Percentiles rank a stretch among this genome's conserved stretches.
Evolutionary conservation across 2,113 vertebrate genomes (phyloP).

Genomic region (Edolisoma coerulescens): DNA sequence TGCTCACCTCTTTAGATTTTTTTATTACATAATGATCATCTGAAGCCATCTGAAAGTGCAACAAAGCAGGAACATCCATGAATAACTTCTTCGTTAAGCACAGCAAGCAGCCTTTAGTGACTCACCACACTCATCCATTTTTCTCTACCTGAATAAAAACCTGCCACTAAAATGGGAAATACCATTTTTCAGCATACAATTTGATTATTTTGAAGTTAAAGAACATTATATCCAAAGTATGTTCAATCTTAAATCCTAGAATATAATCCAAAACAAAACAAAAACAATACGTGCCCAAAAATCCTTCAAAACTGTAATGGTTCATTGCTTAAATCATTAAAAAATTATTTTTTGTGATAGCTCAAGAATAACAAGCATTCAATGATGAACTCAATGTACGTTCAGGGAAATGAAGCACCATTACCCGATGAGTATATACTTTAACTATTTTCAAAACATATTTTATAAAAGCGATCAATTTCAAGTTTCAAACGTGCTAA

Average conservation of each 20-base stretch:
- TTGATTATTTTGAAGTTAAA: neutral
- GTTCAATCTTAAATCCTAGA: neutral
- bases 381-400: neutral
- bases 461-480: neutral
- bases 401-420: neutral
- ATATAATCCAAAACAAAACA: neutral
- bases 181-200: neutral
- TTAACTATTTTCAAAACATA: neutral
- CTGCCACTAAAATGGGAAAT: neutral
- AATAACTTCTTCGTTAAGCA: neutral
- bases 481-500: neutral
- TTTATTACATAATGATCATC: neutral
- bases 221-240: neutral
- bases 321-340: neutral
- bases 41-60: neutral
- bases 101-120: neutral
- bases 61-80: neutral
- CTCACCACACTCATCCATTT: neutral
- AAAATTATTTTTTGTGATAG: neutral
- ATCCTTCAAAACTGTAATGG: neutral
- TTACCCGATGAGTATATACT: neutral
- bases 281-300: neutral
- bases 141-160: neutral
- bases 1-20: neutral
- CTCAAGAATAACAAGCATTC: neutral